Evolutionary conservation across 2,797 vertebrate species (phyloP).

Genomic region (Crocodylus rhombifer): DNA sequence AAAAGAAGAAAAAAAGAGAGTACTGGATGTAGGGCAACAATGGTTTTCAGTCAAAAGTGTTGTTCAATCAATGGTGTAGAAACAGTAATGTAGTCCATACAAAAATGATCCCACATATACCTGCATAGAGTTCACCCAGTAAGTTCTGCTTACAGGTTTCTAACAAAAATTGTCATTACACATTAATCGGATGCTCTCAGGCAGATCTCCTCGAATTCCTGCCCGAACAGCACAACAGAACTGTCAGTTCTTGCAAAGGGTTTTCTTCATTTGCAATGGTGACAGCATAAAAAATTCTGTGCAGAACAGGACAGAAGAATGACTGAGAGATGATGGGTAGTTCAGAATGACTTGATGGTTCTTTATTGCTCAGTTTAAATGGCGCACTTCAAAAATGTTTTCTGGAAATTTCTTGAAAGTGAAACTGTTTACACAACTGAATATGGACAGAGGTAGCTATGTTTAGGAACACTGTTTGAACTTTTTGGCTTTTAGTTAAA

Average conservation of each 20-base stretch:
- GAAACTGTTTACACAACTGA: background rate
- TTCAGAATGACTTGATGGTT: background rate
- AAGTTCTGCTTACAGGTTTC: background rate
- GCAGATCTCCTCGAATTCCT: background rate
- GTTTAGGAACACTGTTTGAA: background rate
- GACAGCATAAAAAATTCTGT: too few relatives aligned
- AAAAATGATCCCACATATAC: background rate
- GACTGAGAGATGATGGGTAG: background rate
- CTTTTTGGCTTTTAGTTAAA: background rate
- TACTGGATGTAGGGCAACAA: background rate
- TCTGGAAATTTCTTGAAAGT: background rate
- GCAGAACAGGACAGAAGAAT: background rate
- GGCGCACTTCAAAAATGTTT: background rate
- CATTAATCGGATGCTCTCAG: background rate
- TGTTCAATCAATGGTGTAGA: background rate
- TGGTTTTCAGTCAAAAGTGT: background rate
- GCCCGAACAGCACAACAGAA: constrained; percentile 19
- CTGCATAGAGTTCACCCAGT: background rate
- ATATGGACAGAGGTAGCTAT: background rate
- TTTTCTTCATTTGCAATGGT: background rate
- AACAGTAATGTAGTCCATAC: background rate
- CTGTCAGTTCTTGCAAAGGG: background rate
- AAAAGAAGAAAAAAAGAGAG: background rate
- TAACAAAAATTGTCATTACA: background rate
- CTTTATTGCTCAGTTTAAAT: background rate